phyloP scores from a whole-genome alignment of 2,888 invertebrate species.

The Dolichopus griseipennis region DNA sequence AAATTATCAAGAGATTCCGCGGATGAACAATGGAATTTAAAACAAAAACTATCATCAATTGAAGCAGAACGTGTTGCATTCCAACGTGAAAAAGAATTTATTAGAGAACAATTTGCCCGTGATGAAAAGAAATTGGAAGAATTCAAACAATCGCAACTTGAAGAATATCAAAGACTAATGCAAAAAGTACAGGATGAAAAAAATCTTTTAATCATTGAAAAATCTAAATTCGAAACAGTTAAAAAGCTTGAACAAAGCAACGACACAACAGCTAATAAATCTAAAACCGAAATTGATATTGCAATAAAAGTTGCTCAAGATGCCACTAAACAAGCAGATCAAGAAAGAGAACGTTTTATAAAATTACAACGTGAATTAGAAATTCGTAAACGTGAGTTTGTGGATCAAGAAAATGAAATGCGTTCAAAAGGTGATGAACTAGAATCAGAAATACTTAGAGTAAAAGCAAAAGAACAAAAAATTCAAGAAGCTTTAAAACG shows the following conservation, averaged over 20 bases:
- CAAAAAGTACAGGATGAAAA: conserved; percentile 37
- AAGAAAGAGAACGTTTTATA: conserved; percentile 37
- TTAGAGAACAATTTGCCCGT: conserved; percentile 35
- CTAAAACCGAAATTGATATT: conserved; percentile 36
- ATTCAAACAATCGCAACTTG: conserved; percentile 34
- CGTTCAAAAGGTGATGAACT: conserved; percentile 37
- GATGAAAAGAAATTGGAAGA: conserved; percentile 40
- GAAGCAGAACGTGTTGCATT: conserved; percentile 39
- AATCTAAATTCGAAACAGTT: conserved; percentile 34
- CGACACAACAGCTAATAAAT: conserved; percentile 26
- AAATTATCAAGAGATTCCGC: conserved; percentile 36
- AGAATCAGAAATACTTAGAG: conserved; percentile 30
- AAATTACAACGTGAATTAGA: conserved; percentile 38
- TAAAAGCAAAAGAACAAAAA: conserved; percentile 34
- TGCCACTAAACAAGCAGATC: conserved; percentile 37
- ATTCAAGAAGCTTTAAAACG: conserved; percentile 30
- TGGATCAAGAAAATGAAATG: conserved; percentile 35
- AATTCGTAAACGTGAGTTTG: conserved; percentile 33
- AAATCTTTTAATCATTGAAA: conserved; percentile 31
- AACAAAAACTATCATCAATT: conserved; percentile 37
- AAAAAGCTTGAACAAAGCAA: conserved; percentile 27
- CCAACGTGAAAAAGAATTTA: conserved; percentile 36
- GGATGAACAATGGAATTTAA: conserved; percentile 41
- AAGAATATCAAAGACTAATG: conserved; percentile 32
- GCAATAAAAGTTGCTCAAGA: conserved; percentile 40